These are phyloP conservation scores for Enteromius mattozi DNA, from an alignment of 2,797 vertebrate genomes.

Conservation along the genomic window DNA sequence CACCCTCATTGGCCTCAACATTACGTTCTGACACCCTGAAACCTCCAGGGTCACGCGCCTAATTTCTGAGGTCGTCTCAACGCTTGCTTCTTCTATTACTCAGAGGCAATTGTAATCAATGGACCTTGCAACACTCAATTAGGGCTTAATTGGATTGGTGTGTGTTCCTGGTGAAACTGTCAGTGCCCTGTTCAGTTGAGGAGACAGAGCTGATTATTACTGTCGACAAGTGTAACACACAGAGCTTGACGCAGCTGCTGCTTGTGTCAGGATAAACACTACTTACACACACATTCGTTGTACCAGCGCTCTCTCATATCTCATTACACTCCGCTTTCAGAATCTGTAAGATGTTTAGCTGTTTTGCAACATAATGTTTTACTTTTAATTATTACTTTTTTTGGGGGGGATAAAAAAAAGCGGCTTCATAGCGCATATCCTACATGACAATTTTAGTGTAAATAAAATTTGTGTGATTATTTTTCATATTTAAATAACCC, in stretches of 20 bases:
- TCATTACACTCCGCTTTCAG: neutral
- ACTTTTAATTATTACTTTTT: too few relatives aligned
- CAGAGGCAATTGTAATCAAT: slow-evolving; percentile 77
- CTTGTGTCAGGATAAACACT: slow-evolving; percentile 45
- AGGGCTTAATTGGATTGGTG: slow-evolving; percentile 78
- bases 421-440: neutral
- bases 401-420: neutral
- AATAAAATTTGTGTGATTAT: neutral
- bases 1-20: slow-evolving; percentile 56
- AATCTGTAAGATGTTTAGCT: neutral
- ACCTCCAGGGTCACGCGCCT: slow-evolving; percentile 64
- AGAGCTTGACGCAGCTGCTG: slow-evolving; percentile 57
- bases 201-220: slow-evolving; percentile 72
- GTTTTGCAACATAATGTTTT: neutral
- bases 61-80: slow-evolving; percentile 71
- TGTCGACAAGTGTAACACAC: slow-evolving; percentile 68
- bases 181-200: slow-evolving; percentile 65
- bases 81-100: slow-evolving; percentile 63
- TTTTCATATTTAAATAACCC: neutral
- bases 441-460: neutral
- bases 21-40: slow-evolving; percentile 65
- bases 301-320: too few relatives aligned
- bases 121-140: slow-evolving; percentile 79
- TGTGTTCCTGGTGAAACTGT: slow-evolving; percentile 66
- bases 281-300: neutral